Evolutionary conservation across 2,113 vertebrate species (phyloP).

Genomic region (Corvus moneduloides): DNA sequence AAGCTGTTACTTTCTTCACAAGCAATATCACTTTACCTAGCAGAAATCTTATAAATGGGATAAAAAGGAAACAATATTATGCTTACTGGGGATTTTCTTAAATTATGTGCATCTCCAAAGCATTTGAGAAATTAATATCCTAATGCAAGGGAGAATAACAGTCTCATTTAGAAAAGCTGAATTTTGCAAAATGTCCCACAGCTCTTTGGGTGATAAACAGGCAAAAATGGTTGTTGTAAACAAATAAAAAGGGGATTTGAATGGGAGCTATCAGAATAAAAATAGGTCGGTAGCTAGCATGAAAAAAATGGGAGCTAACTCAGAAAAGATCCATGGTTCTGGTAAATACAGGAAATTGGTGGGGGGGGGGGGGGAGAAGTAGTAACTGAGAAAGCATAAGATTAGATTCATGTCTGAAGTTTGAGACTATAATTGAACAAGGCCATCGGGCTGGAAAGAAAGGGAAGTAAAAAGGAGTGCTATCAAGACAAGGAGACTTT

Average conservation of each 20-base stretch:
- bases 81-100: background rate
- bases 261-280: background rate
- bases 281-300: background rate
- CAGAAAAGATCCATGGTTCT: background rate
- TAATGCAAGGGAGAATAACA: background rate
- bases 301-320: background rate
- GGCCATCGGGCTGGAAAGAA: background rate
- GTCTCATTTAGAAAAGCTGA: background rate
- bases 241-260: background rate
- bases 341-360: background rate
- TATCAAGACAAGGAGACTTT: background rate
- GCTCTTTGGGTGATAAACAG: background rate
- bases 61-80: background rate
- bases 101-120: background rate
- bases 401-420: background rate
- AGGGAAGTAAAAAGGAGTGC: fast-evolving
- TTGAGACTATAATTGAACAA: background rate
- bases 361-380: too few relatives aligned
- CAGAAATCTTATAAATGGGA: background rate
- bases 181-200: background rate
- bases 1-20: background rate
- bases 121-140: background rate
- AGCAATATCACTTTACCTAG: background rate
- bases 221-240: background rate
- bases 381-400: background rate